These are phyloP conservation scores for Bucorvus abyssinicus DNA, from an alignment of 2,797 vertebrate species.

Conservation along the genomic window DNA sequence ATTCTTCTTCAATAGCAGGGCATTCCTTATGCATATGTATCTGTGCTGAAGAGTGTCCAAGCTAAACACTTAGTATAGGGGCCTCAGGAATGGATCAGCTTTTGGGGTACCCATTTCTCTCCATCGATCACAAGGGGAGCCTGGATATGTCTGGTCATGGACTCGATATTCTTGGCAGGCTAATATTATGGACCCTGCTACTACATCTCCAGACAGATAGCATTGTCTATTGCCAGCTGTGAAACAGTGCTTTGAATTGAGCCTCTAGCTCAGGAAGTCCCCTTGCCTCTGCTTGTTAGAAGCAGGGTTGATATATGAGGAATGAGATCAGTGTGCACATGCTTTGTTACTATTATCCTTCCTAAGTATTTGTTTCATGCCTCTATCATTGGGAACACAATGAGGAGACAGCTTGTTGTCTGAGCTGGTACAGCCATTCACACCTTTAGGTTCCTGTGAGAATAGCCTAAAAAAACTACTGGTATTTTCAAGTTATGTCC, in stretches of 20 bases:
- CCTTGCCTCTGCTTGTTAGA: neutral
- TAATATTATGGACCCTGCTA: neutral
- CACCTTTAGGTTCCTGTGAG: neutral
- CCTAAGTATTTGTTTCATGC: neutral
- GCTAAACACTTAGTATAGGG: neutral
- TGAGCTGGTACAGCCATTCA: neutral
- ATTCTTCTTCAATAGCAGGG: neutral
- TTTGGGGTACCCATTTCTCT: neutral
- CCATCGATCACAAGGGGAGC: neutral
- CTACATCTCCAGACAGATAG: neutral
- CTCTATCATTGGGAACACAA: neutral
- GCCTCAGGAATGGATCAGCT: neutral
- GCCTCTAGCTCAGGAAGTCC: neutral
- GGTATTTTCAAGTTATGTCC: neutral
- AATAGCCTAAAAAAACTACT: neutral
- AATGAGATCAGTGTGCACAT: neutral
- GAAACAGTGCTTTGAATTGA: neutral
- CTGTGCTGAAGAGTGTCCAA: neutral
- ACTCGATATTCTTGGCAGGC: neutral
- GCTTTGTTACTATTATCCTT: neutral
- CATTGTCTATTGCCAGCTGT: neutral
- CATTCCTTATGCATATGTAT: neutral
- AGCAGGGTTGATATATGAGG: neutral
- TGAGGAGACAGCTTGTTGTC: neutral
- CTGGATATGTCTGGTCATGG: neutral